A percentile compares a stretch with the other conserved stretches of the same genome.
phyloP scores from a whole-genome alignment of 2,113 vertebrate genomes.

The Corvus moneduloides region DNA sequence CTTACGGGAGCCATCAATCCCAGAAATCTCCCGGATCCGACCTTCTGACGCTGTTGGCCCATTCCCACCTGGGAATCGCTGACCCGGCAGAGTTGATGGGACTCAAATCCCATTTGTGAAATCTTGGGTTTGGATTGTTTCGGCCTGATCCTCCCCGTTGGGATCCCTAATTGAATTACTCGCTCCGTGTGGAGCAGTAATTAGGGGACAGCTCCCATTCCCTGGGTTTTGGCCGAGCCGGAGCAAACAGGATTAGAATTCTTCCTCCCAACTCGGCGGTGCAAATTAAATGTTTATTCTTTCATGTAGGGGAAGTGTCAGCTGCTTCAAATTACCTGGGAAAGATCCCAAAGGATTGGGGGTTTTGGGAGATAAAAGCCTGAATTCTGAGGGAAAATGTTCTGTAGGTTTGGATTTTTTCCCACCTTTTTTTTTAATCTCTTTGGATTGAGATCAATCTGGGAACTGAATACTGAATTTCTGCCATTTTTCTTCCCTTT shows the following conservation, averaged over 20 bases:
- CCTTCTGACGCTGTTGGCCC: rapidly evolving
- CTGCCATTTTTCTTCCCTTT: rapidly evolving
- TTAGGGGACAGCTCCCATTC: not conserved
- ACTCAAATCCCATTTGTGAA: not conserved
- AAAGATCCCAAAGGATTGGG: not conserved
- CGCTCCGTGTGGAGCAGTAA: not conserved
- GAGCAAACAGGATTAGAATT: slow-evolving; percentile 66
- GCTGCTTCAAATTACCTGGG: slow-evolving; percentile 15
- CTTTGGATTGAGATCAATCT: not conserved
- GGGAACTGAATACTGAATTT: not conserved
- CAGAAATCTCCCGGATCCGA: rapidly evolving
- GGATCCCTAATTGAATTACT: slow-evolving; percentile 10
- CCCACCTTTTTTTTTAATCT: not conserved
- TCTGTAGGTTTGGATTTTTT: not conserved
- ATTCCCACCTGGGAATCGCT: not conserved
- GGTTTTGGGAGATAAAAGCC: not conserved
- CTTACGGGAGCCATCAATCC: not conserved
- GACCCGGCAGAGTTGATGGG: not conserved
- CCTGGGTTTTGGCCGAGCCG: not conserved
- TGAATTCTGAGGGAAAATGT: not conserved
- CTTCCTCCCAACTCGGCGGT: not conserved
- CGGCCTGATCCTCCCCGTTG: not conserved
- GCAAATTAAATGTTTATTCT: slow-evolving; percentile 70
- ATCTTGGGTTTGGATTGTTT: not conserved
- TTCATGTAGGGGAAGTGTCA: slow-evolving; percentile 59